Conservation (phyloP, 2,113 vertebrate species). For the Acinonyx jubatus region DNA sequence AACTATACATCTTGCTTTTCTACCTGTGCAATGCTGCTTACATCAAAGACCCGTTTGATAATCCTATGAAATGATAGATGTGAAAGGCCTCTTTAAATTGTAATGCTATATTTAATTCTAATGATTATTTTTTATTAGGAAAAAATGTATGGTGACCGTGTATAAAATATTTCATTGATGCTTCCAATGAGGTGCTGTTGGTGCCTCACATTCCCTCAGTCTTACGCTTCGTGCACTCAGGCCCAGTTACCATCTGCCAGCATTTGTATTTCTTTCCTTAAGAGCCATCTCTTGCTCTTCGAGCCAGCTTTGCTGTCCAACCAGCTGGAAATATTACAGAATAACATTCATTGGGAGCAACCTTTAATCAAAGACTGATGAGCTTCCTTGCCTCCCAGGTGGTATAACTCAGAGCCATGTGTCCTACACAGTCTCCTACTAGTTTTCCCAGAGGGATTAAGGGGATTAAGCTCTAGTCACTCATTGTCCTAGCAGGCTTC, state of each 20-base stretch:
- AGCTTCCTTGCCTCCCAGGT: background rate
- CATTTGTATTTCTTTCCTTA: background rate
- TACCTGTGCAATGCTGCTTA: background rate
- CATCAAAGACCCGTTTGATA: background rate
- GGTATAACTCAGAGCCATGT: too few species aligned
- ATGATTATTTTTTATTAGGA: background rate
- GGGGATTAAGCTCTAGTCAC: background rate
- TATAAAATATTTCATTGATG: background rate
- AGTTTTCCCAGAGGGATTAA: background rate
- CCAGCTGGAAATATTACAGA: background rate
- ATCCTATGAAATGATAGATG: background rate
- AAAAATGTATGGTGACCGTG: background rate
- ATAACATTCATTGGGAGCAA: background rate
- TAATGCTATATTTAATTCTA: background rate
- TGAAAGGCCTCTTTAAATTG: background rate
- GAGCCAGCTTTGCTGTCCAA: background rate
- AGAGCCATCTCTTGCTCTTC: background rate
- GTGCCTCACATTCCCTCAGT: background rate
- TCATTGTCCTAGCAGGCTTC: background rate
- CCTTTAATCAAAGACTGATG: background rate
- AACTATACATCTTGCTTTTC: background rate
- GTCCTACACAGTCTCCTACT: background rate
- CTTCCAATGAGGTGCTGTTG: background rate
- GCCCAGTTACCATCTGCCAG: background rate
- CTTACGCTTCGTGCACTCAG: background rate